Base-by-base conservation (phyloP, 2,797 vertebrate genomes). In the Myoxocephalus aenaeus region DNA sequence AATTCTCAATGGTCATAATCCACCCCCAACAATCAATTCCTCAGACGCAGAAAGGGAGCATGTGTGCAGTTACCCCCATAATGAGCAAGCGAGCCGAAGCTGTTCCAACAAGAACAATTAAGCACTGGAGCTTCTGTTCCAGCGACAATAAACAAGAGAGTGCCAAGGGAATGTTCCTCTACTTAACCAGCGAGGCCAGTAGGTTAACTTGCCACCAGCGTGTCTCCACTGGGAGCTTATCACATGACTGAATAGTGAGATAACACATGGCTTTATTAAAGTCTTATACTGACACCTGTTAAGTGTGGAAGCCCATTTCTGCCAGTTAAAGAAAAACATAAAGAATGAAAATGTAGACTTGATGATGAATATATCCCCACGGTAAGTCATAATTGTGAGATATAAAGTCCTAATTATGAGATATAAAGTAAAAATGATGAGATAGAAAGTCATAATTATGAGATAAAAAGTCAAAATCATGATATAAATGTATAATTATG, bases 1-100 rank as follows among this genome's bases (percentile, higher is more conserved):
- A 86, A 88, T 85, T 85, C 85, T 91, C 81, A 81, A n/a, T 65
- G 75, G 48, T 50, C 82, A 65, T 87, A 90, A 91, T 90, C 83
- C 83, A 80, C 84, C 75, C 34, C 67, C 67, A 38, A 80, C 86
- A 76, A 85, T 86, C 79, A 81, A 56, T 90, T 81, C 76, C 75
- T 83, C 77, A 53, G 77, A 76, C 50, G 11, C 42, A 53, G 40
- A 72, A 15, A 50, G 62, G 38, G 34, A 68, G 44, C 42, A 2
- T 56, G 69, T 65, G 57, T 73, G 61, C 62, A 70, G 65, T 82
- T 29, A 56, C 53, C 69, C 20, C 64, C 34, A 51, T 72, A 79
- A 82, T 83, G 67, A 83, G 73, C 68, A 6, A 53, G 71, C 66
- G 12, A 42, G 34, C 34, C 12, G 40, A 22, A 12, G 44, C 75